phyloP scores from a whole-genome alignment of 2,113 vertebrate genomes.

The Perca schrenkii region DNA sequence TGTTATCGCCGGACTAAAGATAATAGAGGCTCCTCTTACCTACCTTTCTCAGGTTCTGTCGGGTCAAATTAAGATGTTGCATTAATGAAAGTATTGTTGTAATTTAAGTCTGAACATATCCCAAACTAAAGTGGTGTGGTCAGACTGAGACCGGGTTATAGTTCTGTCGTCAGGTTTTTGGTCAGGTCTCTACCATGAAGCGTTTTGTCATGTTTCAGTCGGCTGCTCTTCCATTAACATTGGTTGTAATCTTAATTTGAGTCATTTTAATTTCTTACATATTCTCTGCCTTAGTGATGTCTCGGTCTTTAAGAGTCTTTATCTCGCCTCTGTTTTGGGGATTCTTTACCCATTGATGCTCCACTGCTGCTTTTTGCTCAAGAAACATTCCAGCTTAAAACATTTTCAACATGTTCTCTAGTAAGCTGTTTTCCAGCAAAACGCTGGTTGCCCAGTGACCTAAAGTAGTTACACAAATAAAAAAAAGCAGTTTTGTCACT shows the following conservation, averaged over 20 bases:
- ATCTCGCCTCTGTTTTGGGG: background rate
- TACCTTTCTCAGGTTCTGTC: background rate
- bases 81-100: background rate
- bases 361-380: background rate
- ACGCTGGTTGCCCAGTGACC: background rate
- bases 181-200: background rate
- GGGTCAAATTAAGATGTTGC: background rate
- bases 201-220: background rate
- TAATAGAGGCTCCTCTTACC: constrained; percentile 1
- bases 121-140: background rate
- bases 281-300: background rate
- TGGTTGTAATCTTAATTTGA: background rate
- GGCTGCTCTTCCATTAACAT: background rate
- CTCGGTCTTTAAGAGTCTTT: background rate
- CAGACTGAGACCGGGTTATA: background rate
- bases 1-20: background rate
- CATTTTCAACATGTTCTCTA: background rate
- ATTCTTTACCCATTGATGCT: background rate
- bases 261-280: background rate
- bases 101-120: background rate
- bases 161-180: background rate
- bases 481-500: background rate
- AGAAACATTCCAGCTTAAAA: background rate
- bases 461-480: background rate
- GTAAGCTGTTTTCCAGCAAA: background rate